Conservation (phyloP, 2,888 invertebrate species). For the Parnassius smintheus region DNA sequence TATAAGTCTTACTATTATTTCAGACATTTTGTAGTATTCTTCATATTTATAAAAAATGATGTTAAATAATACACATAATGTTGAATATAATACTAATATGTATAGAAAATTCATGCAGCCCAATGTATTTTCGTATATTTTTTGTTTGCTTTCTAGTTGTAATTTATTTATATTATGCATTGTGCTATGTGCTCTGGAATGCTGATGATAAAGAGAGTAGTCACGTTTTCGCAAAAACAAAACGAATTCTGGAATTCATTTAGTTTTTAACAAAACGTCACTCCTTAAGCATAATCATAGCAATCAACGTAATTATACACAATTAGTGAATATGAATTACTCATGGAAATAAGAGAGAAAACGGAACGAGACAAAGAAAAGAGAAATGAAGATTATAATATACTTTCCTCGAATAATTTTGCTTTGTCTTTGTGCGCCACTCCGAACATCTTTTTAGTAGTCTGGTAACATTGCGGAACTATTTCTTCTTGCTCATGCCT, state of each 20-base stretch:
- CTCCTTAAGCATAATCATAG: constrained; percentile 23
- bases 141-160: too few species aligned
- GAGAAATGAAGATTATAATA: constrained; percentile 26
- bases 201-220: too few species aligned
- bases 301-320: constrained; percentile 33
- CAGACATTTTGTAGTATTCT: too few species aligned
- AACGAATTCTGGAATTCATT: neutral
- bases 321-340: constrained; percentile 33
- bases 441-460: constrained; percentile 3
- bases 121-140: too few species aligned
- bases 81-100: too few species aligned
- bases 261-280: constrained; percentile 1
- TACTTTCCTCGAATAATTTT: constrained; percentile 22
- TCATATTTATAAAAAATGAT: too few species aligned
- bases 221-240: too few species aligned
- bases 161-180: too few species aligned
- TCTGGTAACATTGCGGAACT: neutral
- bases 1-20: too few species aligned
- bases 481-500: neutral
- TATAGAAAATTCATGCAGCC: too few species aligned
- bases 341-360: constrained; percentile 15
- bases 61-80: too few species aligned
- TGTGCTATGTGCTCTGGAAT: too few species aligned
- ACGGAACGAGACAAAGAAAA: constrained; percentile 28
- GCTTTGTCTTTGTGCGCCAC: constrained; percentile 11